Evolutionary conservation across 2,888 invertebrate species (phyloP).

Genomic region (Seira ritae): DNA sequence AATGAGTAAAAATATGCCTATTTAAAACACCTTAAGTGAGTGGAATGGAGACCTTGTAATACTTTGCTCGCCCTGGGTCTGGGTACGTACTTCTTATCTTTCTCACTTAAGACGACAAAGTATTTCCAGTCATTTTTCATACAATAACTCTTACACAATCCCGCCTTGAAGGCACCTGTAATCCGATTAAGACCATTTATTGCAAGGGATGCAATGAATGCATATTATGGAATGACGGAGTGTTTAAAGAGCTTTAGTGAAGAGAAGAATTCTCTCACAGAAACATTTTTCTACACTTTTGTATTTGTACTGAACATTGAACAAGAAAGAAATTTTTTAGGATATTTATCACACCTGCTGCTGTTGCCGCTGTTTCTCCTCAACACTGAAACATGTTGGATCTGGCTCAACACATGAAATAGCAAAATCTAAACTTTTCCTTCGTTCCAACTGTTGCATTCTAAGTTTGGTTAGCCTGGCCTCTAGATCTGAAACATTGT

Average conservation of each 20-base stretch:
- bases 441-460: conserved; percentile 66
- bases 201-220: conserved; percentile 12
- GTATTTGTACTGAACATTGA: no score
- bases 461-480: conserved; percentile 66
- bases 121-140: no score
- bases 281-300: neutral
- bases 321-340: no score
- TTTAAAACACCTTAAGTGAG: no score
- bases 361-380: no score
- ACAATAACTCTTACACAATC: conserved; percentile 23
- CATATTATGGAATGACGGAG: neutral
- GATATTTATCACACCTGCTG: conserved; percentile 47
- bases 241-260: no score
- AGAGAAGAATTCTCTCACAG: neutral
- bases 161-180: conserved; percentile 27
- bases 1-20: no score
- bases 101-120: no score
- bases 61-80: no score
- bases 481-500: conserved; percentile 70
- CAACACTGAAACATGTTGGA: conserved; percentile 70
- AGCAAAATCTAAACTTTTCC: conserved; percentile 73
- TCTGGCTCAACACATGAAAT: conserved; percentile 73
- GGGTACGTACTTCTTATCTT: no score
- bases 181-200: conserved; percentile 34
- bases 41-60: no score